Evolutionary conservation across 2,888 invertebrate genomes (phyloP).

Genomic region (Caenorhabditis becei): DNA sequence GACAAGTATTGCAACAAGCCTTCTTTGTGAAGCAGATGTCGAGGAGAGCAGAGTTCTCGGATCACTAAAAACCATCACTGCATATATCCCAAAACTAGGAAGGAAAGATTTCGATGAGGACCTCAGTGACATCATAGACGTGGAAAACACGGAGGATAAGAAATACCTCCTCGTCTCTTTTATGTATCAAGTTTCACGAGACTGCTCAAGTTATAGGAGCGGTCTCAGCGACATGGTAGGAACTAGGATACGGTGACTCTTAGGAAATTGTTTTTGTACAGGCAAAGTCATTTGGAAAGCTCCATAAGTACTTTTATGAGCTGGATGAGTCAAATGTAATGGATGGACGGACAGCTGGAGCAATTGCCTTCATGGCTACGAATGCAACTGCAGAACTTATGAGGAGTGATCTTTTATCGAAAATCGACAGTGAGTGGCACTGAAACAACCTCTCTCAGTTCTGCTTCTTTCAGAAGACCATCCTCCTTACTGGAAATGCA

Average conservation of each 20-base stretch:
- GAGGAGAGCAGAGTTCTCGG: constrained; percentile 74
- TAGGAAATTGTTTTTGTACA: neutral
- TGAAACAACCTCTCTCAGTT: too few species aligned
- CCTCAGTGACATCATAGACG: constrained; percentile 66
- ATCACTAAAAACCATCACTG: constrained; percentile 62
- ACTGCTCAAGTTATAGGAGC: constrained; percentile 70
- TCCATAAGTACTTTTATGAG: constrained; percentile 69
- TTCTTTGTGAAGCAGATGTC: constrained; percentile 77
- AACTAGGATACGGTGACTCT: neutral
- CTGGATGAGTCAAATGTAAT: constrained; percentile 59
- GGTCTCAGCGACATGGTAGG: constrained; percentile 48
- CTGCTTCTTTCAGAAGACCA: constrained; percentile 43
- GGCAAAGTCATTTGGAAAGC: constrained; percentile 59
- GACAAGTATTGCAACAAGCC: constrained; percentile 73
- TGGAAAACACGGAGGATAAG: constrained; percentile 62
- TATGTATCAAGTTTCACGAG: constrained; percentile 71
- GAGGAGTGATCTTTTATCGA: constrained; percentile 62
- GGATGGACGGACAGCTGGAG: constrained; percentile 71
- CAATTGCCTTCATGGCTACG: constrained; percentile 72
- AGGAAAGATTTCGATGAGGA: constrained; percentile 51
- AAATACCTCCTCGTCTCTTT: constrained; percentile 66
- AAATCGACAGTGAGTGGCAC: constrained; percentile 64
- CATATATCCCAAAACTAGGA: constrained; percentile 49
- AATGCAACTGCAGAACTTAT: constrained; percentile 65
- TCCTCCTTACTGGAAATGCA: constrained; percentile 55